phyloP scores from a whole-genome alignment of 2,113 vertebrate species.

The Pantherophis guttatus region DNA sequence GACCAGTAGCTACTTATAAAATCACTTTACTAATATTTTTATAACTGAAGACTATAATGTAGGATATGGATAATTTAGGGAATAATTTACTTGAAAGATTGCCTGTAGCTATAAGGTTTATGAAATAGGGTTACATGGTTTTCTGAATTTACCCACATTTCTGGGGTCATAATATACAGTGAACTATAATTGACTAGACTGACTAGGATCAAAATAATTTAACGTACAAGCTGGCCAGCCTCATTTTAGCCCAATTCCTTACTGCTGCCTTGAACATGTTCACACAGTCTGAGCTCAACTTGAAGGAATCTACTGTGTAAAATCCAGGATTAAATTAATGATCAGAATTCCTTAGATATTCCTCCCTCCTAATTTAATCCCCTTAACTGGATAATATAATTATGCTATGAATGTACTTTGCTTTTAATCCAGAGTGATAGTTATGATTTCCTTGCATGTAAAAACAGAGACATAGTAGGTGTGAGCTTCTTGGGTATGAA shows the following conservation, averaged over 20 bases:
- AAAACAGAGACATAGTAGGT: background rate
- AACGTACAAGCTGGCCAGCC: background rate
- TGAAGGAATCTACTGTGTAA: background rate
- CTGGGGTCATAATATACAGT: background rate
- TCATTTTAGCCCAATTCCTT: background rate
- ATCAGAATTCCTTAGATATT: background rate
- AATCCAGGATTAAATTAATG: background rate
- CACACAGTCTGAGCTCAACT: background rate
- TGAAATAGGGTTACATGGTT: background rate
- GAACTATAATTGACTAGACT: background rate
- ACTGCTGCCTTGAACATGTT: background rate
- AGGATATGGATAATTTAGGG: background rate
- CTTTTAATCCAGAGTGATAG: background rate
- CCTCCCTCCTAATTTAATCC: background rate
- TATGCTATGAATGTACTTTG: background rate
- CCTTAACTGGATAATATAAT: background rate
- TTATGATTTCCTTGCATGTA: background rate
- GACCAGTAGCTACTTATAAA: background rate
- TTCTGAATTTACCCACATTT: background rate
- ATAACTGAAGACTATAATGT: background rate
- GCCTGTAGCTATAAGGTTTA: background rate
- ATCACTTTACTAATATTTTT: background rate
- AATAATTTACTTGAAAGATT: background rate
- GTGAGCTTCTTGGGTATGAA: background rate
- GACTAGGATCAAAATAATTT: background rate